Conservation (phyloP, 2,888 invertebrate species). For the Heliconius sara region DNA sequence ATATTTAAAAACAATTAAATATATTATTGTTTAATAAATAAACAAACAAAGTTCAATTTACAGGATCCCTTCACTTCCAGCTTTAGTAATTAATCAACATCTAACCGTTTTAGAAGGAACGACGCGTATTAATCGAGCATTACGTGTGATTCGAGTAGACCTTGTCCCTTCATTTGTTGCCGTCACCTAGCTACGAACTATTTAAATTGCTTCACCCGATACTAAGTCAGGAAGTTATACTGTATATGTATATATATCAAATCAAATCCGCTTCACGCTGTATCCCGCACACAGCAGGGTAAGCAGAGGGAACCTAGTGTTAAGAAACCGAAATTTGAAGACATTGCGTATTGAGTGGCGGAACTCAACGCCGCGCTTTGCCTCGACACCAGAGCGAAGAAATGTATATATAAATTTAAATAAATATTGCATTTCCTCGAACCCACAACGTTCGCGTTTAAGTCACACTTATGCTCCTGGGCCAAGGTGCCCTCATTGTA, state of each 20-base stretch:
- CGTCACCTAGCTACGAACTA: constrained; percentile 61
- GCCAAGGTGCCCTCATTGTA: background rate
- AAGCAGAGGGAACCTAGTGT: too few species aligned
- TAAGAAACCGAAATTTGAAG: too few species aligned
- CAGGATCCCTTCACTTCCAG: background rate
- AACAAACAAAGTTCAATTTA: background rate
- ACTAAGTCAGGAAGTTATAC: constrained; percentile 39
- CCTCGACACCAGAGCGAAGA: too few species aligned
- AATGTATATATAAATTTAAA: too few species aligned
- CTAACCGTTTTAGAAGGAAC: constrained; percentile 32
- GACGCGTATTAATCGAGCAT: constrained; percentile 76
- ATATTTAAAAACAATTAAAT: background rate
- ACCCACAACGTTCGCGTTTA: too few species aligned
- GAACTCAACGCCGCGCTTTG: too few species aligned
- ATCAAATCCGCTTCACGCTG: too few species aligned
- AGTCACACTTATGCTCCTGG: too few species aligned
- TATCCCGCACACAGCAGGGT: too few species aligned
- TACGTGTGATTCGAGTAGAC: constrained; percentile 65
- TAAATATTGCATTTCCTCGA: too few species aligned
- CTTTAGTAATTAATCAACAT: constrained; percentile 6
- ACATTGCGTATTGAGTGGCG: too few species aligned
- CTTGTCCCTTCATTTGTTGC: constrained; percentile 68
- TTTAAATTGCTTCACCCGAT: constrained; percentile 57
- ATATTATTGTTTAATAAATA: background rate
- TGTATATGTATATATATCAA: background rate